Base-by-base conservation (phyloP, 2,888 invertebrate species). In the Drosophila neonasuta region DNA sequence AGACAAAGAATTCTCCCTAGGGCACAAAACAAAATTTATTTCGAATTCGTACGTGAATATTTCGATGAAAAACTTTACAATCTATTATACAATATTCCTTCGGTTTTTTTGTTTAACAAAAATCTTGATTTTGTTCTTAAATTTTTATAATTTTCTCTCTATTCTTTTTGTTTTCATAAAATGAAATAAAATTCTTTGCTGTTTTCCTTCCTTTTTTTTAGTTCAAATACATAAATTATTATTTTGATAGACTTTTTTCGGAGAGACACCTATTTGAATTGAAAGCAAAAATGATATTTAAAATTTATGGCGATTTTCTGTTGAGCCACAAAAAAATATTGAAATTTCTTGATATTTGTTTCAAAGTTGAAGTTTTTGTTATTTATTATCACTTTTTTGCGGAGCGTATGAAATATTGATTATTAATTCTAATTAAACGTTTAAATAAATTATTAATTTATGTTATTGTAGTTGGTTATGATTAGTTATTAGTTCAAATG, bases 1-100 rank as follows among this genome's bases (percentile, higher is more conserved):
- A 86, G 81, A 88, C 87, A 85, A 88, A 89, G 88, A 88, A 88
- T 87, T 89, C 87, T 88, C 88, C 87, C 79, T 76, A 87, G 88
- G 83, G 86, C 88, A 79, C 89, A 88, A 88, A 80, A 88, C 88
- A 78, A 79, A 70, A 63, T 49, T 61, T 54, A 67, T 67, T 79
- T 76, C 51, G 50, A 57, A 70, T 69, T 75, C 56, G 54, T 75
- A 68, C 67, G 71, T 60, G 55, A 73, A 46, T 17, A 48, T 30
- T 57, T 57, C 36, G 48, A 42, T 51, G 32, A 46, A 45, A 44
- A 60, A 61, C 63, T 24, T 24, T 24, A 71, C 60, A 30, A 71
- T 57, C 60, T 60, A 39, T 63, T 64, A n/a, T 36, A 36, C 36
- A 2, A 36, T 70, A 68, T 71, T 68, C 50, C 63, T 61, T 74